These are phyloP conservation scores for Vultur gryphus DNA, from an alignment of 2,797 vertebrate genomes.

Conservation along the genomic window DNA sequence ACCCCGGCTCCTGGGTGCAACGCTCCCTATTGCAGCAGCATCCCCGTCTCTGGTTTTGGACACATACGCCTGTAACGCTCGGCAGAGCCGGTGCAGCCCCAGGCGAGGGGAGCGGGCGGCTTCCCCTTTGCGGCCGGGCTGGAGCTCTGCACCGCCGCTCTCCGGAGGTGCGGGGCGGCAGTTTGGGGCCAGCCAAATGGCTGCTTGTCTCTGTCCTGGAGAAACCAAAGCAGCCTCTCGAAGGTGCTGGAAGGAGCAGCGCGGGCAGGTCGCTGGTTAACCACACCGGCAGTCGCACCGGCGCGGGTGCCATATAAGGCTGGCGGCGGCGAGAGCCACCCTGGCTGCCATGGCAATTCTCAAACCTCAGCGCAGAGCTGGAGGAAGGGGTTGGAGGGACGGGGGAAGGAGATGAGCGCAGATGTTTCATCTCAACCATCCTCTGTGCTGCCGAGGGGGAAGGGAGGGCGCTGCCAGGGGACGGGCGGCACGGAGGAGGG, in stretches of 20 bases:
- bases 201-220: neutral
- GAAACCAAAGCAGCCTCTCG: neutral
- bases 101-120: rapidly evolving
- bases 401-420: neutral
- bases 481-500: rapidly evolving
- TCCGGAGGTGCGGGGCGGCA: rapidly evolving
- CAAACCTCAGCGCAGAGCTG: neutral
- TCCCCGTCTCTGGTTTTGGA: neutral
- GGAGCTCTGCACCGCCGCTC: neutral
- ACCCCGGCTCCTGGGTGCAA: rapidly evolving
- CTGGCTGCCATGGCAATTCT: constrained; percentile 2
- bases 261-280: neutral
- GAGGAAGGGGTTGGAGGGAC: neutral
- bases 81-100: neutral
- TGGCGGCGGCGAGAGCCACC: neutral
- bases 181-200: neutral
- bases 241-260: neutral
- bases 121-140: rapidly evolving
- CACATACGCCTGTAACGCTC: rapidly evolving
- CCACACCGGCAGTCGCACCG: neutral
- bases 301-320: neutral
- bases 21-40: rapidly evolving
- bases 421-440: neutral
- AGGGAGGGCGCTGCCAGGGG: neutral
- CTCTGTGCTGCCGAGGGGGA: neutral